Evolutionary conservation across 2,113 vertebrate genomes (phyloP).

Genomic region (Pterophyllum scalare): DNA sequence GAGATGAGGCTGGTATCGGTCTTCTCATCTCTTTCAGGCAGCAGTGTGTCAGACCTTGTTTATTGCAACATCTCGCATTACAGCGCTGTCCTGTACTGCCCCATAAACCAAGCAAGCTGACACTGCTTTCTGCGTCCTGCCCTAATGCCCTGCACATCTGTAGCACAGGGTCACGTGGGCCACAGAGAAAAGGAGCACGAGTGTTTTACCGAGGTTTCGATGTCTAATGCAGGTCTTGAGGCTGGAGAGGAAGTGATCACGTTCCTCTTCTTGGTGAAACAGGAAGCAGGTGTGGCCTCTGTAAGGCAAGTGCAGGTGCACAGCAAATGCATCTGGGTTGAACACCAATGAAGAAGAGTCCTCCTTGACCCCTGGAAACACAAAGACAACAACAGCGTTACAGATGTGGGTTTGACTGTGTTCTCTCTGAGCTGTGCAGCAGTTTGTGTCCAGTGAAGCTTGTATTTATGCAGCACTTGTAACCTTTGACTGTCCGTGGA

Average conservation of each 20-base stretch:
- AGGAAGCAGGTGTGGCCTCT: slow-evolving; percentile 85
- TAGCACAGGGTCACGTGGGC: background rate
- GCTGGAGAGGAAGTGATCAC: slow-evolving; percentile 78
- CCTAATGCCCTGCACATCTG: background rate
- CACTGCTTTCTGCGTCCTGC: background rate
- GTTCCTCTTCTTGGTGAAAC: slow-evolving; percentile 77
- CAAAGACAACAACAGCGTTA: background rate
- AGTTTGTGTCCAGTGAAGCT: background rate
- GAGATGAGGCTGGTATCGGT: too few species aligned
- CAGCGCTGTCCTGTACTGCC: too few species aligned
- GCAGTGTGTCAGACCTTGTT: too few species aligned
- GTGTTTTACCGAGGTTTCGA: slow-evolving; percentile 83
- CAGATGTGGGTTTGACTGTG: background rate
- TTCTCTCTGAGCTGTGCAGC: background rate
- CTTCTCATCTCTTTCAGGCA: too few species aligned
- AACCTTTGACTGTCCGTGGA: background rate
- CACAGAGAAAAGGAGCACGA: background rate
- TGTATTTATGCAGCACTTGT: background rate
- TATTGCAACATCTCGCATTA: background rate
- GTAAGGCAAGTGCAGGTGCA: slow-evolving; percentile 89
- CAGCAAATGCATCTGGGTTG: slow-evolving; percentile 81
- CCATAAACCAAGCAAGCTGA: background rate
- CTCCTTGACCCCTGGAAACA: slow-evolving; percentile 79
- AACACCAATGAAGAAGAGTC: slow-evolving; percentile 78
- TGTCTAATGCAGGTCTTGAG: slow-evolving; percentile 88